A percentile compares a stretch with the other conserved stretches of the same genome.
These are phyloP conservation scores for Thymallus thymallus DNA, from an alignment of 2,113 vertebrate species.

Conservation along the genomic window DNA sequence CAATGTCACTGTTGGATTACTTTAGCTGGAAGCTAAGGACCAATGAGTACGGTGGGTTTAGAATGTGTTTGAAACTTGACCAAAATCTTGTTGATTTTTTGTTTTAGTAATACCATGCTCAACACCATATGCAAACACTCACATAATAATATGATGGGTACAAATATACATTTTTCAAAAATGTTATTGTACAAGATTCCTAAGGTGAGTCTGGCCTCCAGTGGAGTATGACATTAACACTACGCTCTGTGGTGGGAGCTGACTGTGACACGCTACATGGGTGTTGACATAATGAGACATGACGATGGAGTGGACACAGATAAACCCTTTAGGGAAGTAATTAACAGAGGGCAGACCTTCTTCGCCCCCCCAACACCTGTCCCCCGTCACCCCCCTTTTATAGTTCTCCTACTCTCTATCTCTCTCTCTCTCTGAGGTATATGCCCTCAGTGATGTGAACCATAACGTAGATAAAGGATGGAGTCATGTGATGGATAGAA, in stretches of 20 bases:
- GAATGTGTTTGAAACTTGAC: no score
- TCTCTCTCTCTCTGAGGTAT: constrained; percentile 3
- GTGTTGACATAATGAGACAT: constrained; percentile 52
- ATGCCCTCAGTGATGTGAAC: constrained; percentile 19
- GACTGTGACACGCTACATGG: constrained; percentile 28
- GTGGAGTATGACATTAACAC: neutral
- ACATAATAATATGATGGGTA: neutral
- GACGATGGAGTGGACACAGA: constrained; percentile 30
- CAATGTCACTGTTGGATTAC: neutral
- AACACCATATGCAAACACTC: no score
- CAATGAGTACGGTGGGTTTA: no score
- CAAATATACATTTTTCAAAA: neutral
- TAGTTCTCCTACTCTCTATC: constrained; percentile 22
- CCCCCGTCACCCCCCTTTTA: constrained; percentile 13
- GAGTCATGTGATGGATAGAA: constrained; percentile 25
- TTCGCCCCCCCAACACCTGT: constrained; percentile 41
- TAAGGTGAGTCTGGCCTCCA: neutral
- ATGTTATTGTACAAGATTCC: no score
- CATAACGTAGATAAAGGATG: constrained; percentile 31
- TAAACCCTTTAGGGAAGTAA: constrained; percentile 45
- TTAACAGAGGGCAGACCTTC: constrained; percentile 48
- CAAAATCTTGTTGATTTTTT: no score
- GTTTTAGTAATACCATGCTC: no score
- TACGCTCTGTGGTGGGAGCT: constrained; percentile 5
- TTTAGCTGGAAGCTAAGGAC: neutral